Conservation (phyloP, 1,140 invertebrate species). For the Zaprionus gabonicus region DNA sequence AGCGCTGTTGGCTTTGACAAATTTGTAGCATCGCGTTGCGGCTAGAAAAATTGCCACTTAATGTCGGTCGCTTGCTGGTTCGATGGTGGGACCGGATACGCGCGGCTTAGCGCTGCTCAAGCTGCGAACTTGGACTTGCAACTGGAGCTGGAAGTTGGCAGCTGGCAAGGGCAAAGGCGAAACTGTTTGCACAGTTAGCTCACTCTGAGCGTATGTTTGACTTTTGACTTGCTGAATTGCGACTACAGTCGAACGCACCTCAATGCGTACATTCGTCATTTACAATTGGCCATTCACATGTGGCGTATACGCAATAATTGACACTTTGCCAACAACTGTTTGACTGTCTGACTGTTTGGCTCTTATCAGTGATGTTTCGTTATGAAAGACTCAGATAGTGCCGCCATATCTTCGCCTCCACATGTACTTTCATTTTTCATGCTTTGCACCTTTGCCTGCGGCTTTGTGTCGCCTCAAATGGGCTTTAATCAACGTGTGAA, state of each 20-base stretch:
- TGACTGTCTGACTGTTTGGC: conserved; percentile 1
- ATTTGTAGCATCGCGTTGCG: conserved; percentile 65
- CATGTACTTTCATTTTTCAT: conserved; percentile 69
- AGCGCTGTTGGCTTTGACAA: conserved; percentile 75
- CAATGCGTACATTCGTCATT: conserved; percentile 21
- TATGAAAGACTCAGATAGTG: conserved; percentile 2
- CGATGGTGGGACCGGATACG: conserved; percentile 69
- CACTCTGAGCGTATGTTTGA: conserved; percentile 26
- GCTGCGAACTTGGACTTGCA: conserved; percentile 35
- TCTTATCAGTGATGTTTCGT: conserved; percentile 60
- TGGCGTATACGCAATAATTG: conserved; percentile 69
- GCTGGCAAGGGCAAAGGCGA: conserved; percentile 20
- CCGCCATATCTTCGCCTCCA: conserved; percentile 1
- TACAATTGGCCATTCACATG: conserved; percentile 23
- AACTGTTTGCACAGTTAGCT: conserved; percentile 63
- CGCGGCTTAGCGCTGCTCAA: conserved; percentile 22
- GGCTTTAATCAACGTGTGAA: conserved; percentile 75
- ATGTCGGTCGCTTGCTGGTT: conserved; percentile 38
- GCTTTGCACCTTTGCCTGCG: conserved; percentile 34
- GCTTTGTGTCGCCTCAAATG: conserved; percentile 46
- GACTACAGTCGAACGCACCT: conserved; percentile 18
- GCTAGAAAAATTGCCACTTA: conserved; percentile 64
- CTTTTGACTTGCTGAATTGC: conserved; percentile 31
- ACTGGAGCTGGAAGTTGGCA: neutral
- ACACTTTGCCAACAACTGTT: conserved; percentile 27